A percentile compares a stretch with the other conserved stretches of the same genome.
phyloP scores from a whole-genome alignment of 2,888 invertebrate genomes.

The Branchinecta sandiegonensis region DNA sequence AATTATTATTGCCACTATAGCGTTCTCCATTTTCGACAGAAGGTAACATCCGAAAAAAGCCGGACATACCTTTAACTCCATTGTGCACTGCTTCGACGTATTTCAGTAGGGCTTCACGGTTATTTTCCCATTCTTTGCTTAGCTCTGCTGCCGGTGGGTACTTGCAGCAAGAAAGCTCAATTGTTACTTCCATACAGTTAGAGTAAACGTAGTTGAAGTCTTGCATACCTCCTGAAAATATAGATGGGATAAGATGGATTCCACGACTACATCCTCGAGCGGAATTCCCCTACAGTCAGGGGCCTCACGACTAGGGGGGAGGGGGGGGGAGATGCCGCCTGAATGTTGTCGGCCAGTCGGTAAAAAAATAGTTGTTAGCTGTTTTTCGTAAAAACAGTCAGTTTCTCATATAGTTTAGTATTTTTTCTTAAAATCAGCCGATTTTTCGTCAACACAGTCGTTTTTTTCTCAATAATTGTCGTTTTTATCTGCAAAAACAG shows the following conservation, averaged over 20 bases:
- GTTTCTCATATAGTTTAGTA: too few species aligned
- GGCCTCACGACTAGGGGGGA: too few species aligned
- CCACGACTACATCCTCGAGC: neutral
- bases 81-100: constrained; percentile 68
- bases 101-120: constrained; percentile 66
- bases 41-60: neutral
- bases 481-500: too few species aligned
- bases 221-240: constrained; percentile 74
- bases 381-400: too few species aligned
- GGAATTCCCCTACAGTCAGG: too few species aligned
- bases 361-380: too few species aligned
- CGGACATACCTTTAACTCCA: constrained; percentile 45
- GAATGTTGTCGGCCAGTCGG: too few species aligned
- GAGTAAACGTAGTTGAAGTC: constrained; percentile 93
- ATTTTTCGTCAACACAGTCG: too few species aligned
- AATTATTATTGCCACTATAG: too few species aligned
- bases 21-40: neutral
- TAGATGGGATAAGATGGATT: constrained; percentile 19
- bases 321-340: too few species aligned
- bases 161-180: constrained; percentile 93
- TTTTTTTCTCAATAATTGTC: too few species aligned
- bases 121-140: constrained; percentile 63
- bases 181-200: constrained; percentile 91
- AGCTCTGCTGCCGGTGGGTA: constrained; percentile 60
- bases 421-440: too few species aligned